Conservation (phyloP, 1,140 invertebrate species). For the Drosophila ohnishii region DNA sequence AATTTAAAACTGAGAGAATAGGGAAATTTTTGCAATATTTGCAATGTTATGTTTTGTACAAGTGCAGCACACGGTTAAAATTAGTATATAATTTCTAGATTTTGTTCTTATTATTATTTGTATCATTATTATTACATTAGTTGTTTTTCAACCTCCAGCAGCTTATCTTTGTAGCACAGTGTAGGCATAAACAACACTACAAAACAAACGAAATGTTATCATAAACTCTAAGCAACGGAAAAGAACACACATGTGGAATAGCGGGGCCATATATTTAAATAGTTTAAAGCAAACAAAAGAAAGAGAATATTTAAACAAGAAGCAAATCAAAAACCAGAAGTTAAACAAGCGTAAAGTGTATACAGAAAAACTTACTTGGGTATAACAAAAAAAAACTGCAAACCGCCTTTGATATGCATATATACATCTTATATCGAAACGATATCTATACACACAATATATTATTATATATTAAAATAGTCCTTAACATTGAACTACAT, state of each 20-base stretch:
- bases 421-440: slow-evolving; percentile 58
- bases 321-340: slow-evolving; percentile 46
- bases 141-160: slow-evolving; percentile 35
- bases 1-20: slow-evolving; percentile 42
- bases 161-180: slow-evolving; percentile 45
- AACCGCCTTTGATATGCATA: slow-evolving; percentile 79
- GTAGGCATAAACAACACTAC: slow-evolving; percentile 34
- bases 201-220: slow-evolving; percentile 64
- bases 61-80: slow-evolving; percentile 52
- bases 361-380: slow-evolving; percentile 69
- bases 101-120: slow-evolving; percentile 40
- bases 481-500: slow-evolving; percentile 60
- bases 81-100: slow-evolving; percentile 49
- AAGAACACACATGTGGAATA: slow-evolving; percentile 80
- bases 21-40: slow-evolving; percentile 73
- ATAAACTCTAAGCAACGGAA: slow-evolving; percentile 69
- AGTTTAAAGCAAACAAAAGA: slow-evolving; percentile 63
- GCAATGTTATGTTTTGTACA: slow-evolving; percentile 70
- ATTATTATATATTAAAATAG: slow-evolving; percentile 63
- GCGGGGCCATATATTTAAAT: slow-evolving; percentile 83
- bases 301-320: slow-evolving; percentile 32
- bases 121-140: slow-evolving; percentile 20
- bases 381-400: slow-evolving; percentile 41
- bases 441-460: slow-evolving; percentile 47
- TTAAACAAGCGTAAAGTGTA: slow-evolving; percentile 37